phyloP scores from a whole-genome alignment of 2,113 vertebrate genomes.

The Clinocottus analis region DNA sequence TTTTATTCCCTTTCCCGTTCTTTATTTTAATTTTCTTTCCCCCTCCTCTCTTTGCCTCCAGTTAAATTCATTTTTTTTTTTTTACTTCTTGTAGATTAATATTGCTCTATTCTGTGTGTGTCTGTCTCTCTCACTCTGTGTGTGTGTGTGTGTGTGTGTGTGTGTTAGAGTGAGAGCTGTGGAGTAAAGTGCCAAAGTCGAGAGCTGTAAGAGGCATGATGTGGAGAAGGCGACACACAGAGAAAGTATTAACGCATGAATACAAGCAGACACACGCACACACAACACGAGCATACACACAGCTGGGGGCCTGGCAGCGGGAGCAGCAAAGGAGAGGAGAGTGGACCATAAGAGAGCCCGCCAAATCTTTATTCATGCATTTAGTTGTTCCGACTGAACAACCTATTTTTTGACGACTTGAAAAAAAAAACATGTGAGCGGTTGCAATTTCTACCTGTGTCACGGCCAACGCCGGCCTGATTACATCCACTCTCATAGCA shows the following conservation, averaged over 20 bases:
- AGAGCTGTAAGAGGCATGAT: conserved; percentile 37
- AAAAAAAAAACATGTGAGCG: not conserved
- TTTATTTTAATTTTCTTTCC: not conserved
- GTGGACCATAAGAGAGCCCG: not conserved
- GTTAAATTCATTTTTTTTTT: conserved; percentile 17
- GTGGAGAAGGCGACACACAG: conserved; percentile 19
- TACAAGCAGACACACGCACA: conserved; percentile 14
- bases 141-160: conserved; percentile 6
- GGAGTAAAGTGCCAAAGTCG: conserved; percentile 18
- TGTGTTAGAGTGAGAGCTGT: not conserved
- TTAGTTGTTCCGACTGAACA: not conserved
- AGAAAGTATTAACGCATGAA: conserved; percentile 7
- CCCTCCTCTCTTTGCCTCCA: not conserved
- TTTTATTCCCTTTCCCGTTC: not conserved
- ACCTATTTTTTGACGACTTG: not conserved
- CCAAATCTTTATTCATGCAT: not conserved
- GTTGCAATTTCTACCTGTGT: too few relatives aligned
- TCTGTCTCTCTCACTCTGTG: not conserved
- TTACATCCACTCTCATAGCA: too few relatives aligned
- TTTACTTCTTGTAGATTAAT: not conserved
- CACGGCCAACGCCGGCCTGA: too few relatives aligned
- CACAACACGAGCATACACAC: not conserved
- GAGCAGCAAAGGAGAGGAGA: not conserved
- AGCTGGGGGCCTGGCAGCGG: not conserved
- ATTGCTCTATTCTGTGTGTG: not conserved